Evolutionary conservation across 1,140 invertebrate species (phyloP), one percentile per base, ranked within the genome.

Genomic region (Diachasmimorpha longicaudata): DNA sequence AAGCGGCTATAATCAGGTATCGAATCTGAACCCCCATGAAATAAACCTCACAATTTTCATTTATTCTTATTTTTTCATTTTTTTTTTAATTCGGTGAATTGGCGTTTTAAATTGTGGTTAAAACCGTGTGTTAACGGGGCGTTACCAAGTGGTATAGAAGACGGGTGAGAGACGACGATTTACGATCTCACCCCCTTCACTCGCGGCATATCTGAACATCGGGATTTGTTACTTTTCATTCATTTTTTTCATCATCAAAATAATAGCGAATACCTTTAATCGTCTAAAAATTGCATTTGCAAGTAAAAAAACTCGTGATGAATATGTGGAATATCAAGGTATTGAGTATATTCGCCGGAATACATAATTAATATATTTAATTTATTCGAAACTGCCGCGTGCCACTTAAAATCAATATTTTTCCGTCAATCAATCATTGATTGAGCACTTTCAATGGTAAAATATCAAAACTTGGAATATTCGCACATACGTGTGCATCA

Each of bases 101-200:
- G 31, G 66, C 36, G 66, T 68, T 36, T 68, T 36, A 39, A 72
- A 72, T 39, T 63, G 31, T 39, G 25, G 48, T 72, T 31, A 55
- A 82, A 82, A 76, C 81, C 79, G 55, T 77, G 83, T 80, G 78
- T 84, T 84, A 84, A 83, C 80, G 78, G 83, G 83, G 83, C 82
- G 83, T 82, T 77, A 73, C 77, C 78, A 66, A 81, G 79, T 79
- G 77, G 79, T 39, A 68, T 68, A 68, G 31, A 39, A 39, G 14
- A 36, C 21, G 63, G 21, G 25, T 31, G 78, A 80, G 77, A 80
- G 79, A 81, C 77, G 67, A 72, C 81, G 79, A 84, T 84, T 84
- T 83, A 84, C 80, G 81, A 82, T 82, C 81, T 78, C 77, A 72
- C 55, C 77, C 74, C 77, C 74, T 55, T 74, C 55, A 52, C 63